These are phyloP conservation scores for Aphidius ervi DNA, from an alignment of 1,140 invertebrate genomes.

Conservation along the genomic window DNA sequence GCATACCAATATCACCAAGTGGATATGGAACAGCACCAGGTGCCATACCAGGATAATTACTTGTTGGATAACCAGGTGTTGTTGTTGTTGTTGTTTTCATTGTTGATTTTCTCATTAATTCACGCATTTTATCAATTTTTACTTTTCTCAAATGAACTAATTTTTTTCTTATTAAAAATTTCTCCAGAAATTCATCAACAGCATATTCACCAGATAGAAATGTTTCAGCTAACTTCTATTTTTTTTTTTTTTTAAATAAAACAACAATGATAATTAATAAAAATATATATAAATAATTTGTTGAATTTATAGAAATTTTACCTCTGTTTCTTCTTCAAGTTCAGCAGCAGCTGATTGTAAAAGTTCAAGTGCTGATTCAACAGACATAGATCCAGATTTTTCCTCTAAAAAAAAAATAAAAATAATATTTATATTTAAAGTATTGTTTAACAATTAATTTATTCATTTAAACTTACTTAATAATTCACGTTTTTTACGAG, in stretches of 20 bases:
- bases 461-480: conserved; percentile 56
- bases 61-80: conserved; percentile 40
- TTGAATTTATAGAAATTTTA: conserved; percentile 30
- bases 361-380: conserved; percentile 77
- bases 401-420: conserved; percentile 51
- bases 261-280: conserved; percentile 16
- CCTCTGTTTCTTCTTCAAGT: conserved; percentile 84
- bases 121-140: conserved; percentile 82
- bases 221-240: conserved; percentile 64
- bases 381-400: conserved; percentile 65
- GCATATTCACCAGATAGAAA: conserved; percentile 70
- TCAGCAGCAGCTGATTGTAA: conserved; percentile 81
- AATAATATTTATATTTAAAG: conserved; percentile 6
- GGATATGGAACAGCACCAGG: conserved; percentile 53
- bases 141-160: conserved; percentile 76
- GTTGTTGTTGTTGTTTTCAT: conserved; percentile 34
- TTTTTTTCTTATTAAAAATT: conserved; percentile 70
- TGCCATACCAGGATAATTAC: conserved; percentile 40
- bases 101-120: conserved; percentile 60
- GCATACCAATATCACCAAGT: conserved; percentile 54
- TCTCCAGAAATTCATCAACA: conserved; percentile 74
- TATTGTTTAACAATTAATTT: conserved; percentile 17
- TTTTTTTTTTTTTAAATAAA: neutral
- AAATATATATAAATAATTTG: conserved; percentile 5
- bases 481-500: conserved; percentile 66